phyloP scores from a whole-genome alignment of 2,113 vertebrate genomes.

The Lampris megalopsis region DNA sequence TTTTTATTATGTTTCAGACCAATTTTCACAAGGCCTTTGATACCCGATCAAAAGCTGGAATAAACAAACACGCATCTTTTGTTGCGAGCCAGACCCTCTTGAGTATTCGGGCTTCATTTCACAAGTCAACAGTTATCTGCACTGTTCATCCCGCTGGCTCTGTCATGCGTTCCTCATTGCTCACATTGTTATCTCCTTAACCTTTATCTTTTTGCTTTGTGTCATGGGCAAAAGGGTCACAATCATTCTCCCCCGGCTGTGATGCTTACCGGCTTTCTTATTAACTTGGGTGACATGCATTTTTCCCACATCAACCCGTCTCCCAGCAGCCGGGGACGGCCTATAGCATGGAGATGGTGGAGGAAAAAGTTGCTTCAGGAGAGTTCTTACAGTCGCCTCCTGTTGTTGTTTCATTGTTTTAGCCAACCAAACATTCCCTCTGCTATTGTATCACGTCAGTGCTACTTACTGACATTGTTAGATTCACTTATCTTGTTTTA shows the following conservation, averaged over 20 bases:
- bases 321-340: no score
- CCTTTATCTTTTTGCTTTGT: neutral
- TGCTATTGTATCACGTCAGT: no score
- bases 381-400: neutral
- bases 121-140: neutral
- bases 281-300: neutral
- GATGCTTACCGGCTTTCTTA: neutral
- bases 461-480: neutral
- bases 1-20: no score
- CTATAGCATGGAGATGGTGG: no score
- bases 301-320: no score
- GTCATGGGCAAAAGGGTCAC: neutral
- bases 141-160: neutral
- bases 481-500: neutral
- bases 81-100: no score
- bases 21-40: no score
- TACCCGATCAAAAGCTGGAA: no score
- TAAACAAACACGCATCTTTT: no score
- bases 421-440: no score
- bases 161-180: neutral
- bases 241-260: neutral
- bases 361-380: no score
- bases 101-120: no score
- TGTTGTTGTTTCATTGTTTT: neutral
- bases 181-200: neutral